A percentile compares a stretch with the other conserved stretches of the same genome.
Evolutionary conservation across 1,140 invertebrate genomes (phyloP).

Genomic region (Tetramorium parvispinum): DNA sequence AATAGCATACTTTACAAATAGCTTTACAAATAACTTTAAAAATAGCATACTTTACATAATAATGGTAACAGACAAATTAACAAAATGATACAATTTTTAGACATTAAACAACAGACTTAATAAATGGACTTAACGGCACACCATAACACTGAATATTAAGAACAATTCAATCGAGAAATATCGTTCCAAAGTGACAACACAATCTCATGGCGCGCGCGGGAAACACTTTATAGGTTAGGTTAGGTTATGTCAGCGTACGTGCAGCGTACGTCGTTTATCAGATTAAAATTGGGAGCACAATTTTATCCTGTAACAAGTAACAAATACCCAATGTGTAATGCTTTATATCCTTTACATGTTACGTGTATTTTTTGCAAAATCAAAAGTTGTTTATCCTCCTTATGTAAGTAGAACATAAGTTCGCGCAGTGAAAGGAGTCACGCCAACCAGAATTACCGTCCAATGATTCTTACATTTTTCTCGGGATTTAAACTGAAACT

Average conservation of each 20-base stretch:
- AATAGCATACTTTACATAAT: too few relatives aligned
- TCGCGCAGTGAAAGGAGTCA: neutral
- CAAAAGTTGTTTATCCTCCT: neutral
- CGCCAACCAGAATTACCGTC: neutral
- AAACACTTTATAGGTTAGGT: too few relatives aligned
- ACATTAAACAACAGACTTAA: neutral
- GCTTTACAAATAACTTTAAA: too few relatives aligned
- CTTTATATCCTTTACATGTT: neutral
- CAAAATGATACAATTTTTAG: neutral
- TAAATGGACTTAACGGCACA: neutral
- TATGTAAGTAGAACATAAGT: neutral
- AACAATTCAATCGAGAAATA: neutral
- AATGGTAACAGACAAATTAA: neutral
- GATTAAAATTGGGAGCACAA: too few relatives aligned
- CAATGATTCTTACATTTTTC: slow-evolving; percentile 64
- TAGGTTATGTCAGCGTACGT: too few relatives aligned
- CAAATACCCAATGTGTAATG: neutral
- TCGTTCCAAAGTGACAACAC: neutral
- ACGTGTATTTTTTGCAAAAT: neutral
- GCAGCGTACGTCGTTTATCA: too few relatives aligned
- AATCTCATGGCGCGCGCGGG: neutral
- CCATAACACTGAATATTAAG: neutral
- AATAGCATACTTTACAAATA: neutral
- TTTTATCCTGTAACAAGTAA: slow-evolving; percentile 2
- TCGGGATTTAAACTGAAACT: slow-evolving; percentile 51